phyloP scores from a whole-genome alignment of 1,140 invertebrate genomes.

The Protaetia brevitarsis region DNA sequence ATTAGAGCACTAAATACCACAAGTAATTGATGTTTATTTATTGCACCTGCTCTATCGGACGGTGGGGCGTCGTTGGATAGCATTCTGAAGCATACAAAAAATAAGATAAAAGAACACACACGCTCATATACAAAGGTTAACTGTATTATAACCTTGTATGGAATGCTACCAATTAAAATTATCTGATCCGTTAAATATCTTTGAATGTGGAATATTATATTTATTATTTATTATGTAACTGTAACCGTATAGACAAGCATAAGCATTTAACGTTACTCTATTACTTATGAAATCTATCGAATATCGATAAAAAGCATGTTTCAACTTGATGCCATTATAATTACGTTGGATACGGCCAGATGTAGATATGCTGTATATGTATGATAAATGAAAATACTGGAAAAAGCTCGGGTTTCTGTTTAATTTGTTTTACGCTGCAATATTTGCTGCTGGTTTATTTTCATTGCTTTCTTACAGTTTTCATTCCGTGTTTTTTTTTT shows the following conservation, averaged over 20 bases:
- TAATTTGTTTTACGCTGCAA: not conserved
- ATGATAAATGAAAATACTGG: not conserved
- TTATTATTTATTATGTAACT: not conserved
- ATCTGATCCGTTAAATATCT: slow-evolving; percentile 15
- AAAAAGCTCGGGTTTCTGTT: not conserved
- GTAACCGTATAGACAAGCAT: not conserved
- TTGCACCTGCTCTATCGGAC: slow-evolving; percentile 7
- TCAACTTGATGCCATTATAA: slow-evolving; percentile 15
- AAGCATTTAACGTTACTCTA: not conserved
- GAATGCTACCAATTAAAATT: slow-evolving; percentile 21
- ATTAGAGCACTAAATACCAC: slow-evolving; percentile 21
- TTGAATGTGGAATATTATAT: slow-evolving; percentile 13
- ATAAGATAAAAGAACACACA: not conserved
- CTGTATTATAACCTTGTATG: slow-evolving; percentile 19
- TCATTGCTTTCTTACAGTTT: too few relatives aligned
- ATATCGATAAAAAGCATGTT: slow-evolving; percentile 13
- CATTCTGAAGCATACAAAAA: not conserved
- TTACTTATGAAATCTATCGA: not conserved
- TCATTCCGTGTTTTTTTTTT: too few relatives aligned
- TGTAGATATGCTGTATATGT: not conserved
- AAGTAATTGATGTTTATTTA: slow-evolving; percentile 22
- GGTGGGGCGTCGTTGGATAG: not conserved
- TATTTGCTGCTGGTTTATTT: too few relatives aligned
- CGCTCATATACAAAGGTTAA: not conserved
- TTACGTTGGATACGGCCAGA: not conserved